Conservation (phyloP, 2,113 vertebrate species). For the Fulmarus glacialis region DNA sequence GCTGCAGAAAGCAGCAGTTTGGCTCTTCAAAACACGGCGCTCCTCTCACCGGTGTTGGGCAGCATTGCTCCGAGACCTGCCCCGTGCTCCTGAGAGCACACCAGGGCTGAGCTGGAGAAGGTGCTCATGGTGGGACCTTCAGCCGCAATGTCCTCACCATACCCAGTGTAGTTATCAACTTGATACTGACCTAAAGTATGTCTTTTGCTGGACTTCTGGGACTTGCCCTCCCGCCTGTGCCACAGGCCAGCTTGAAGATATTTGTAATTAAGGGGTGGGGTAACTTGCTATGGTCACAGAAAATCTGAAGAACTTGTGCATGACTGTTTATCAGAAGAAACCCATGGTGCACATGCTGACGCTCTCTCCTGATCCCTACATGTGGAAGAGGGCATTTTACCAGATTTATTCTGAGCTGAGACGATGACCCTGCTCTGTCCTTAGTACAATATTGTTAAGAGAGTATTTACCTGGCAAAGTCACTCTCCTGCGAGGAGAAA, state of each 20-base stretch:
- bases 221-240: neutral
- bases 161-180: accelerated
- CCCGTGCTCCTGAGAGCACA: neutral
- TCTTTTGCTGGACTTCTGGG: neutral
- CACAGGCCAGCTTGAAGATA: neutral
- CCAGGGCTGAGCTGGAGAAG: neutral
- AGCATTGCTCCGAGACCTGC: accelerated
- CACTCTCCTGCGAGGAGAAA: accelerated
- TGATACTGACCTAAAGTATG: neutral
- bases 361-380: neutral
- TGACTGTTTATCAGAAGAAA: neutral
- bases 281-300: neutral
- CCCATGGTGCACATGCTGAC: neutral
- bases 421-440: neutral
- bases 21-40: neutral
- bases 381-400: neutral
- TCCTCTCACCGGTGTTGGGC: neutral
- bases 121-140: neutral
- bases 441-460: neutral
- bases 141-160: accelerated
- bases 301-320: neutral
- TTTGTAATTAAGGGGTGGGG: neutral
- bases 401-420: neutral
- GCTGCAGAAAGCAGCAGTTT: neutral
- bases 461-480: neutral